Percentiles rank a stretch among this genome's conserved stretches.
Conservation (phyloP, 2,113 vertebrate genomes). For the Silurus glanis region DNA sequence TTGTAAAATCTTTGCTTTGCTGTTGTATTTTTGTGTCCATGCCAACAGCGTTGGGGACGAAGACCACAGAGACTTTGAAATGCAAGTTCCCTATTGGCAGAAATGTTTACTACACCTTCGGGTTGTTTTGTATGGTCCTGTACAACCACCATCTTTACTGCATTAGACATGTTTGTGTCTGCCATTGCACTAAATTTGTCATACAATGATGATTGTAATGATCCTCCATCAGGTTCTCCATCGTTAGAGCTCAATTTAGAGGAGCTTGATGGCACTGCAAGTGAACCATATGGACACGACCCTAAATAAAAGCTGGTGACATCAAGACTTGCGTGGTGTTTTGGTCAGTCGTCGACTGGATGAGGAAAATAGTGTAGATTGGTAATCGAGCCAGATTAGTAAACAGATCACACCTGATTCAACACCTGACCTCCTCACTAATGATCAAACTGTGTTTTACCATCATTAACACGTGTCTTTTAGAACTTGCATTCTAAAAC, state of each 20-base stretch:
- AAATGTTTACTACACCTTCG: conserved; percentile 52
- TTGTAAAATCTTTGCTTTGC: conserved; percentile 43
- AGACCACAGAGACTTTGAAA: conserved; percentile 49
- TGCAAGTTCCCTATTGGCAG: conserved; percentile 52
- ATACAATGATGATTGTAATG: conserved; percentile 57
- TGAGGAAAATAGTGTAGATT: background rate
- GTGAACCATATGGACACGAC: conserved; percentile 50
- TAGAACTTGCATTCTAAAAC: too few species aligned
- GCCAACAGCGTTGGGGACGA: conserved; percentile 49
- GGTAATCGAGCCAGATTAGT: background rate
- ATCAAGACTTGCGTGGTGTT: conserved; percentile 21
- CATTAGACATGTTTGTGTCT: conserved; percentile 58
- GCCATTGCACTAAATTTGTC: conserved; percentile 59
- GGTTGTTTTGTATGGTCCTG: conserved; percentile 57
- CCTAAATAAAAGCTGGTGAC: conserved; percentile 58
- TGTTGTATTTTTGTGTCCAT: conserved; percentile 51
- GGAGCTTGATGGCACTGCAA: conserved; percentile 47
- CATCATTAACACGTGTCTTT: background rate
- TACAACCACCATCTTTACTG: conserved; percentile 57
- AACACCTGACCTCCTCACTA: background rate
- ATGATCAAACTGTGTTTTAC: background rate
- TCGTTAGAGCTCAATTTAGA: conserved; percentile 46
- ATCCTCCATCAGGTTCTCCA: conserved; percentile 52
- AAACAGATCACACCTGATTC: background rate
- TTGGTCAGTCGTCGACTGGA: background rate